phyloP scores from a whole-genome alignment of 1,140 invertebrate species.

The Drosophila sproati region DNA sequence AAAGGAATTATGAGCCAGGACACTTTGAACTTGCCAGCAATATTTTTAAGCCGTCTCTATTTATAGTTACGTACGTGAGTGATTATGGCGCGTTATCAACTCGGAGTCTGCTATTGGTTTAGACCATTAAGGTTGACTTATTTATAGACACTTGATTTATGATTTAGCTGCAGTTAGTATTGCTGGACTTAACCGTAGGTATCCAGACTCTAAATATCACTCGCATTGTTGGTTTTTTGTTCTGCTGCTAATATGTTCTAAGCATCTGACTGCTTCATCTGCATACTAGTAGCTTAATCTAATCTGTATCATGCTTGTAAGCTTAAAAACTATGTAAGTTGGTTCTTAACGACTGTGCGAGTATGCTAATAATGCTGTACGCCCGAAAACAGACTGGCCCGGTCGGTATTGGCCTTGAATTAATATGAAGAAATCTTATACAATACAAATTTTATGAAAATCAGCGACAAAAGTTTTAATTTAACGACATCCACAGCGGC shows the following conservation, averaged over 20 bases:
- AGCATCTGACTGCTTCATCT: slow-evolving; percentile 55
- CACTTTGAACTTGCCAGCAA: slow-evolving; percentile 44
- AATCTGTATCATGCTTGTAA: slow-evolving; percentile 51
- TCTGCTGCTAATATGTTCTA: slow-evolving; percentile 36
- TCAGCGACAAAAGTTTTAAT: slow-evolving; percentile 61
- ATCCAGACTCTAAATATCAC: not conserved
- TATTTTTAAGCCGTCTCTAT: slow-evolving; percentile 56
- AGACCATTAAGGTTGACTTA: slow-evolving; percentile 70
- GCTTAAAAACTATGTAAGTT: slow-evolving; percentile 62
- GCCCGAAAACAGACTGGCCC: slow-evolving; percentile 56
- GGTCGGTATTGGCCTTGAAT: slow-evolving; percentile 49
- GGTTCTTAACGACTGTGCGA: slow-evolving; percentile 53
- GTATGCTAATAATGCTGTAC: slow-evolving; percentile 66
- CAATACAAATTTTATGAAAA: slow-evolving; percentile 58
- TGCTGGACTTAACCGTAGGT: not conserved
- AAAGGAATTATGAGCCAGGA: slow-evolving; percentile 57
- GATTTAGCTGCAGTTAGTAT: slow-evolving; percentile 8
- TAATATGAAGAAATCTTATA: slow-evolving; percentile 54
- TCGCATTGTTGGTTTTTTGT: not conserved
- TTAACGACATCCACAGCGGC: slow-evolving; percentile 63
- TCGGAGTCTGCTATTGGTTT: slow-evolving; percentile 40
- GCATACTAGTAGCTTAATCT: slow-evolving; percentile 66
- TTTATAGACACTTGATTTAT: slow-evolving; percentile 77
- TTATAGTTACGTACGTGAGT: slow-evolving; percentile 71
- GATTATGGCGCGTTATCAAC: slow-evolving; percentile 69